phyloP scores from a whole-genome alignment of 2,888 invertebrate genomes.

The Arctia plantaginis region DNA sequence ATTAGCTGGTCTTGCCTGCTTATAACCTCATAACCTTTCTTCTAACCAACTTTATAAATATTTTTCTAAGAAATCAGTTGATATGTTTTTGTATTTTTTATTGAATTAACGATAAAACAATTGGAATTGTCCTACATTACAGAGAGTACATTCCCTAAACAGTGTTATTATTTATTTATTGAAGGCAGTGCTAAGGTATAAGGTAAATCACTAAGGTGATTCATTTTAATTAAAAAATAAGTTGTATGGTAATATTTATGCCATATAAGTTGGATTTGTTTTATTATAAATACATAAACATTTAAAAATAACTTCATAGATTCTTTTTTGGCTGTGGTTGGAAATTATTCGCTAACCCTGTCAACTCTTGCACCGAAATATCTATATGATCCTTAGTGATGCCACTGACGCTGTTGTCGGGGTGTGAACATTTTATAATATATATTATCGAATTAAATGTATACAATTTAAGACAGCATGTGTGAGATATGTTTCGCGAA shows the following conservation, averaged over 20 bases:
- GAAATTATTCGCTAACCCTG: not conserved
- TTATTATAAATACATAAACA: not conserved
- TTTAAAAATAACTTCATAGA: not conserved
- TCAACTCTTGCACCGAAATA: not conserved
- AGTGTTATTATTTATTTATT: not conserved
- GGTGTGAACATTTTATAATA: not conserved
- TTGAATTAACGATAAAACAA: not conserved
- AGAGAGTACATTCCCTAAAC: not conserved
- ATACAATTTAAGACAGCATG: too few relatives aligned
- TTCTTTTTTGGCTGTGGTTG: not conserved
- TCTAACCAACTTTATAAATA: not conserved
- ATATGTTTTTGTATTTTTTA: not conserved
- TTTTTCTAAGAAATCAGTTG: not conserved
- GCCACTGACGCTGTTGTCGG: not conserved
- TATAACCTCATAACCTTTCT: not conserved
- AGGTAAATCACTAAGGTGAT: not conserved
- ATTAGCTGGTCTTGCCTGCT: conserved; percentile 2
- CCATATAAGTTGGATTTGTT: not conserved
- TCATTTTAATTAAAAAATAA: not conserved
- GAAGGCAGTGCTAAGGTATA: not conserved
- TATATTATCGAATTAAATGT: too few relatives aligned
- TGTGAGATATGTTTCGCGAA: too few relatives aligned
- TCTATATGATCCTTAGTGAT: not conserved
- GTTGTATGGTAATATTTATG: not conserved
- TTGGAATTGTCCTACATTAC: not conserved